A percentile compares a stretch with the other conserved stretches of the same genome.
Conservation (phyloP, 2,113 vertebrate species). For the Gadus chalcogrammus region DNA sequence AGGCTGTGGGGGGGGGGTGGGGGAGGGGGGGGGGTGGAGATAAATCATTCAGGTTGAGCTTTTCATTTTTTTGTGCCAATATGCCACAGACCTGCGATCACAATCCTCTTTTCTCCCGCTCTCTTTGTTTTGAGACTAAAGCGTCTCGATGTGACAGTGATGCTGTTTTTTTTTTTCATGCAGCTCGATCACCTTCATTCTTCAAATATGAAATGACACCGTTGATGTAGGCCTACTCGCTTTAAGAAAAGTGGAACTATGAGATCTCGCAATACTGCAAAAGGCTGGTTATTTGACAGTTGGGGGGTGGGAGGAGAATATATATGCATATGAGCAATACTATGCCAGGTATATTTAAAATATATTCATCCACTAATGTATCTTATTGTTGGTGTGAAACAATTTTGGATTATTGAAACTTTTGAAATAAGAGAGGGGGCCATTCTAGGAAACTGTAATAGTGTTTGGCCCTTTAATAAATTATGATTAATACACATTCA, state of each 20-base stretch:
- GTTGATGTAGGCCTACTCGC: slow-evolving; percentile 58
- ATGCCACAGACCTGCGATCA: slow-evolving; percentile 69
- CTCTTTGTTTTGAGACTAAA: slow-evolving; percentile 70
- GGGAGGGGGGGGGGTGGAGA: slow-evolving; percentile 31
- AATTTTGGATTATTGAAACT: slow-evolving; percentile 2
- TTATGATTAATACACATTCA: slow-evolving; percentile 56
- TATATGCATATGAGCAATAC: not conserved
- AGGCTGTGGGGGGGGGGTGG: no score
- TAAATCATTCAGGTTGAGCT: slow-evolving; percentile 72
- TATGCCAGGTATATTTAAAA: not conserved
- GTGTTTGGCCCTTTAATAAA: slow-evolving; percentile 20
- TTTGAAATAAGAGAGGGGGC: slow-evolving; percentile 17
- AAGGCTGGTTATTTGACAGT: slow-evolving; percentile 37
- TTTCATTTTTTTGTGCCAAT: slow-evolving; percentile 56
- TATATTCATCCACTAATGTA: not conserved
- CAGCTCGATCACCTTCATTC: slow-evolving; percentile 74
- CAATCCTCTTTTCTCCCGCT: slow-evolving; percentile 70
- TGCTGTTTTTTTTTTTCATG: slow-evolving; percentile 77
- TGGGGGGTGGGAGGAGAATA: slow-evolving; percentile 11
- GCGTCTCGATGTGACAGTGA: slow-evolving; percentile 73
- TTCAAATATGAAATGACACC: slow-evolving; percentile 76
- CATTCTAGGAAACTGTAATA: slow-evolving; percentile 25
- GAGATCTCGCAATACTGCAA: slow-evolving; percentile 51
- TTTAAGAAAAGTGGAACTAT: slow-evolving; percentile 68
- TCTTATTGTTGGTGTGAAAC: not conserved